phyloP scores from a whole-genome alignment of 2,113 vertebrate genomes.

The Lichenostomus cassidix region DNA sequence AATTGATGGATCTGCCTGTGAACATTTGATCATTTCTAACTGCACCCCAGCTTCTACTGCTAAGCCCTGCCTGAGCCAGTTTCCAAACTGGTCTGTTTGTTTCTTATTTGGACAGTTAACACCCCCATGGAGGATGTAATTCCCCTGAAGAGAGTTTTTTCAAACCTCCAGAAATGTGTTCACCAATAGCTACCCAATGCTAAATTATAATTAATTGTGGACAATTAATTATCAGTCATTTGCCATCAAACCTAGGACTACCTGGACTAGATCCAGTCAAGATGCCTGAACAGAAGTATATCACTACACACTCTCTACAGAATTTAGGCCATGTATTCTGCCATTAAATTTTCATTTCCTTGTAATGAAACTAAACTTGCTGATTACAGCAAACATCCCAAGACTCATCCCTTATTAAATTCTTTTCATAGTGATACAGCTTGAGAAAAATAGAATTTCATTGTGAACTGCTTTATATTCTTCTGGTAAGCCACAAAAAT shows the following conservation, averaged over 20 bases:
- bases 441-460: not conserved
- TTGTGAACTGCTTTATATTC: not conserved
- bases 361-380: not conserved
- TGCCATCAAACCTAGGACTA: not conserved
- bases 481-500: not conserved
- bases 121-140: not conserved
- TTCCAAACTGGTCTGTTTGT: not conserved
- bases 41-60: not conserved
- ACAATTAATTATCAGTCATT: not conserved
- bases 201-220: not conserved
- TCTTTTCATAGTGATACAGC: not conserved
- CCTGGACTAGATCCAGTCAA: not conserved
- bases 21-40: not conserved
- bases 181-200: not conserved
- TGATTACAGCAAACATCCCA: not conserved
- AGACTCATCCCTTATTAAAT: not conserved
- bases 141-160: not conserved
- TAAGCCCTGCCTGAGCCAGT: not conserved
- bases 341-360: not conserved
- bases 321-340: not conserved
- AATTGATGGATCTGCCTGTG: not conserved
- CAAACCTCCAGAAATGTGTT: not conserved
- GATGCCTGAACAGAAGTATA: not conserved
- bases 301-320: not conserved
- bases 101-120: not conserved